A percentile compares a stretch with the other conserved stretches of the same genome.
phyloP scores from a whole-genome alignment of 2,797 vertebrate species.

The Channa striata region DNA sequence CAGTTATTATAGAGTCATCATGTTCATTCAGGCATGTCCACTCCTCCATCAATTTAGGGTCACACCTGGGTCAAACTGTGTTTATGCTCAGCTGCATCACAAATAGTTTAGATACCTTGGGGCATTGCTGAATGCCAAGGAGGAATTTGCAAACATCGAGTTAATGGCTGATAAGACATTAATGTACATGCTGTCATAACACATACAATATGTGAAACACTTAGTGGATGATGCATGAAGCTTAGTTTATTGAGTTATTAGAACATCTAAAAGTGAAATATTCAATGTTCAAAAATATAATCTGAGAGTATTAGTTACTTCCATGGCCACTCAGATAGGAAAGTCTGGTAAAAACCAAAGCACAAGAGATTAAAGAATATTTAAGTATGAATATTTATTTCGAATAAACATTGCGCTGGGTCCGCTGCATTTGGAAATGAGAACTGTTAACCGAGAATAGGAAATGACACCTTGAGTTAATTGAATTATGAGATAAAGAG shows the following conservation, averaged over 20 bases:
- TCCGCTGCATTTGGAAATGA: too few species aligned
- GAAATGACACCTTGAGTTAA: too few species aligned
- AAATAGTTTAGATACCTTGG: constrained; percentile 44
- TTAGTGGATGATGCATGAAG: constrained; percentile 5
- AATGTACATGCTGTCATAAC: neutral
- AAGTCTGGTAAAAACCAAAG: too few species aligned
- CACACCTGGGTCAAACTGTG: constrained; percentile 46
- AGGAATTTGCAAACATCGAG: constrained; percentile 25
- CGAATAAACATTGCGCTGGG: too few species aligned
- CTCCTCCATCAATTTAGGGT: constrained; percentile 40
- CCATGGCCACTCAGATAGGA: too few species aligned
- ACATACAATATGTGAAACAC: neutral
- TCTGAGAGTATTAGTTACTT: too few species aligned
- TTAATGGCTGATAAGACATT: constrained; percentile 8
- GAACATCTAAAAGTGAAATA: too few species aligned
- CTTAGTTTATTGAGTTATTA: neutral
- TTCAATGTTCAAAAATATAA: neutral
- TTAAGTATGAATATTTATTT: too few species aligned
- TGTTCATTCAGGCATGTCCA: constrained; percentile 54
- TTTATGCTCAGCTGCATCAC: constrained; percentile 33
- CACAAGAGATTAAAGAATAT: too few species aligned
- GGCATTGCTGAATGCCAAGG: constrained; percentile 35
- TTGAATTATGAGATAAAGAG: too few species aligned
- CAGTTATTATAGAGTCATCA: constrained; percentile 36
- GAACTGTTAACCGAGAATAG: too few species aligned